phyloP scores from a whole-genome alignment of 2,797 vertebrate species.

The Leptoclinus maculatus region DNA sequence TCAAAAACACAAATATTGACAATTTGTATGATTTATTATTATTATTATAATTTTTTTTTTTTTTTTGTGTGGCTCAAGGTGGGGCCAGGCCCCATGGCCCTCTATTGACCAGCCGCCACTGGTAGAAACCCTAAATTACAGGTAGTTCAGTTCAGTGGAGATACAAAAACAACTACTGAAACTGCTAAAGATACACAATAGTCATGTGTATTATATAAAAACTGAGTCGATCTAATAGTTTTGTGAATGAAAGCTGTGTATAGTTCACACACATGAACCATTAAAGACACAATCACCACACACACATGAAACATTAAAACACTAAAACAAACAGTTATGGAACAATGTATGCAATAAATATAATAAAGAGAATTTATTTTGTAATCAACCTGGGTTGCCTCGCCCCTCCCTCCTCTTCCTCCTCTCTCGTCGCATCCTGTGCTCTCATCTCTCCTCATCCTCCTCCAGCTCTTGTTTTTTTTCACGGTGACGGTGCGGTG shows the following conservation, averaged over 20 bases:
- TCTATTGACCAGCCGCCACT: no score
- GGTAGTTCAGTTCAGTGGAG: no score
- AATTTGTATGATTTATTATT: no score
- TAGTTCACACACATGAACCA: no score
- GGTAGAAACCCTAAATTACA: neutral
- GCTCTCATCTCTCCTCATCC: slow-evolving; percentile 54
- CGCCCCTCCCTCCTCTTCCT: slow-evolving; percentile 56
- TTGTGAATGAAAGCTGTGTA: neutral
- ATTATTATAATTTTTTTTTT: no score
- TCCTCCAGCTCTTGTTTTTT: slow-evolving; percentile 6
- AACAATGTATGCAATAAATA: neutral
- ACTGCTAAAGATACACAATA: neutral
- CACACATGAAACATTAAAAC: no score
- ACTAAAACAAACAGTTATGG: neutral
- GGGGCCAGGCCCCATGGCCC: no score
- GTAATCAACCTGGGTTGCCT: slow-evolving; percentile 40
- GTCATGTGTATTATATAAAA: neutral
- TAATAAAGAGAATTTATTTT: neutral
- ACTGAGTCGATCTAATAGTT: neutral
- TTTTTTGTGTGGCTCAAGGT: no score
- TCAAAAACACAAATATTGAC: no score
- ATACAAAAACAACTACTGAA: neutral
- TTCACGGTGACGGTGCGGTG: slow-evolving; percentile 3
- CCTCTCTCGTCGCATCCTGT: slow-evolving; percentile 51
- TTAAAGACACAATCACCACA: no score